phyloP scores from a whole-genome alignment of 2,797 vertebrate genomes.

The Euphonia xanthogaster region DNA sequence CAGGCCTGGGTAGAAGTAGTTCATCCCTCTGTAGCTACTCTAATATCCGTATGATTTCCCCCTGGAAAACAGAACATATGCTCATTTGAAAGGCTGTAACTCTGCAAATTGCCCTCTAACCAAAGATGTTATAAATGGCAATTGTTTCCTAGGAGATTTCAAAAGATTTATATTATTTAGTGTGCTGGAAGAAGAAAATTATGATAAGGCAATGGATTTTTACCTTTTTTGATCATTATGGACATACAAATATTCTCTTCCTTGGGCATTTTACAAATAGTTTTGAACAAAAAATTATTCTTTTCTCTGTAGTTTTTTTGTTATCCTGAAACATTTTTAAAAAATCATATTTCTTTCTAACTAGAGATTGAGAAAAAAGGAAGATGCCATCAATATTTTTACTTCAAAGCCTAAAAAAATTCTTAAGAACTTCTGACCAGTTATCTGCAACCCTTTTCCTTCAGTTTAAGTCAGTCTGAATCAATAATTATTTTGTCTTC shows the following conservation, averaged over 20 bases:
- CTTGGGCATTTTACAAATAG: background rate
- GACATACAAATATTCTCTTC: background rate
- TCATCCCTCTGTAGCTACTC: background rate
- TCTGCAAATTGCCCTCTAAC: constrained; percentile 15
- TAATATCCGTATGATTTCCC: background rate
- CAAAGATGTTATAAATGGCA: background rate
- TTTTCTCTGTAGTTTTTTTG: background rate
- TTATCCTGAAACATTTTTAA: background rate
- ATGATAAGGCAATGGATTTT: background rate
- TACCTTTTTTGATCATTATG: background rate
- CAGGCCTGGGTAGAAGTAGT: background rate
- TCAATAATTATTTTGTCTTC: background rate
- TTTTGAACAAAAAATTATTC: background rate
- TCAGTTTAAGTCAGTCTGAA: background rate
- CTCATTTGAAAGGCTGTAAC: background rate
- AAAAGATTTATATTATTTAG: background rate
- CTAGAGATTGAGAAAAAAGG: background rate
- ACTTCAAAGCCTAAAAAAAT: background rate
- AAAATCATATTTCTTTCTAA: background rate
- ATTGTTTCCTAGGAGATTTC: background rate
- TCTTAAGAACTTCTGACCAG: background rate
- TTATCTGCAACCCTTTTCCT: background rate
- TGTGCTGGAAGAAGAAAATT: background rate
- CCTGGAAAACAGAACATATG: constrained; percentile 11
- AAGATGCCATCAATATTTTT: background rate